phyloP scores from a whole-genome alignment of 1,140 invertebrate species.

The Brachionus sp. region DNA sequence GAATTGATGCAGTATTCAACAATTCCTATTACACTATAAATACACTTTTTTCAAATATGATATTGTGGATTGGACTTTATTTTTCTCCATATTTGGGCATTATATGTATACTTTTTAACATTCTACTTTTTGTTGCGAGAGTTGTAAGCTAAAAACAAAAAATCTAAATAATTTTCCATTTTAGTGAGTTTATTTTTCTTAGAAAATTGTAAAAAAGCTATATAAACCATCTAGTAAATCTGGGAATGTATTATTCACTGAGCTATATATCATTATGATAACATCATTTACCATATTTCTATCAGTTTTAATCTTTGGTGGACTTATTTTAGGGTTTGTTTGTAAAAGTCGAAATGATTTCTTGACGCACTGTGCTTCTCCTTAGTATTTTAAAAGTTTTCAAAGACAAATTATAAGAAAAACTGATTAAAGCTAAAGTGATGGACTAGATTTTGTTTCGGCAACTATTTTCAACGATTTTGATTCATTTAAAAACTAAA shows the following conservation, averaged over 20 bases:
- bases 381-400: too few relatives aligned
- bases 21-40: not conserved
- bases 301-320: not conserved
- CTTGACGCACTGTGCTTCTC: too few relatives aligned
- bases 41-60: not conserved
- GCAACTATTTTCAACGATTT: too few relatives aligned
- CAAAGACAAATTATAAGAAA: too few relatives aligned
- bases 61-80: not conserved
- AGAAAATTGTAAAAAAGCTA: not conserved
- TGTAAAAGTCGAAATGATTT: too few relatives aligned
- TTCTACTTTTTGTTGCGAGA: not conserved
- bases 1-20: not conserved
- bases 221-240: not conserved
- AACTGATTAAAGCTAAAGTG: too few relatives aligned
- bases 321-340: not conserved
- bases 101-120: not conserved
- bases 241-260: not conserved
- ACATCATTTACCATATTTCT: not conserved
- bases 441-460: too few relatives aligned
- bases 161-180: not conserved
- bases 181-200: too few relatives aligned
- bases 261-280: not conserved
- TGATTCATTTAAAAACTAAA: not conserved
- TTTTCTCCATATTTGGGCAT: slow-evolving; percentile 6
- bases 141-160: not conserved